These are phyloP conservation scores for Cynaeus angustus DNA, from an alignment of 2,888 invertebrate genomes.

Conservation along the genomic window DNA sequence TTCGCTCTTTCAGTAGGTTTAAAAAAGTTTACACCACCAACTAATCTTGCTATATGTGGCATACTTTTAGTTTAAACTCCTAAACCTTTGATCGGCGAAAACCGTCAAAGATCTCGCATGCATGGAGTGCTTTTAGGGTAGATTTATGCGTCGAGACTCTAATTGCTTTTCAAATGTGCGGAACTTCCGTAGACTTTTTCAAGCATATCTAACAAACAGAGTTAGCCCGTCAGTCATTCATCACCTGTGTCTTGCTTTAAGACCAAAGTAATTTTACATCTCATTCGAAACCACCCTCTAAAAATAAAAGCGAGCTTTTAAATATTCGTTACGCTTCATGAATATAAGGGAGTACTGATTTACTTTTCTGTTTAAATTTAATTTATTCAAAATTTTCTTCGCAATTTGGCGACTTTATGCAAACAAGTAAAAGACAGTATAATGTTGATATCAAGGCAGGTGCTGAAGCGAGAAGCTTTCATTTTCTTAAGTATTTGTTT, in stretches of 20 bases:
- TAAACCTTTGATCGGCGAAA: background rate
- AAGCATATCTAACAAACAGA: constrained; percentile 24
- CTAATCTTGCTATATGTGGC: background rate
- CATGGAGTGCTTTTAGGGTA: constrained; percentile 3
- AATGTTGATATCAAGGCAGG: no score
- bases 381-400: constrained; percentile 8
- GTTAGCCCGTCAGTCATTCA: constrained; percentile 17
- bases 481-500: no score
- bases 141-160: constrained; percentile 31
- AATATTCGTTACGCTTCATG: constrained; percentile 31
- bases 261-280: constrained; percentile 29
- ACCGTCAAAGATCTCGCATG: constrained; percentile 13
- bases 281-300: constrained; percentile 33
- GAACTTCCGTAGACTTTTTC: constrained; percentile 13
- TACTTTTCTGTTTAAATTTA: constrained; percentile 26
- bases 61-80: no score
- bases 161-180: constrained; percentile 35
- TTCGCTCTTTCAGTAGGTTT: background rate
- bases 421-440: no score
- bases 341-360: constrained; percentile 30
- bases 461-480: no score
- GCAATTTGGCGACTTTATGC: background rate
- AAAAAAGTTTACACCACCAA: background rate
- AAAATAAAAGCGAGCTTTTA: constrained; percentile 27
- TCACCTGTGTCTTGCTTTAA: constrained; percentile 20